Conservation (phyloP, 2,888 invertebrate genomes). For the Neocrepidodera transversa region DNA sequence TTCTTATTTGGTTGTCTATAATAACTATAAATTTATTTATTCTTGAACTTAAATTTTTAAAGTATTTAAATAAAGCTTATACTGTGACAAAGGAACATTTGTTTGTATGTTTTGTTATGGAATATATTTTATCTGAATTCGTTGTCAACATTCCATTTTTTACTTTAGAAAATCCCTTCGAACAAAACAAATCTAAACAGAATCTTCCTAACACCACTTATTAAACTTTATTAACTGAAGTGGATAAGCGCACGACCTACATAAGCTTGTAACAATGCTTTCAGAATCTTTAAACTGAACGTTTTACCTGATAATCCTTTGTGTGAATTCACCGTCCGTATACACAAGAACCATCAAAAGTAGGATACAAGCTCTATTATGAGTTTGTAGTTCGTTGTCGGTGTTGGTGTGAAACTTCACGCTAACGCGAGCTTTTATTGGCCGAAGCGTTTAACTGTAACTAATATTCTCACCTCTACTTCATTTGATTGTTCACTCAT, state of each 20-base stretch:
- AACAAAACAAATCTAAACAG: constrained; percentile 14
- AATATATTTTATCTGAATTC: no score
- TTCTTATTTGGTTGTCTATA: no score
- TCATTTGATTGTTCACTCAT: constrained; percentile 25
- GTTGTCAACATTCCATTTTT: constrained; percentile 7
- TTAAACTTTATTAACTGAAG: constrained; percentile 41
- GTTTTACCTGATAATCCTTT: constrained; percentile 42
- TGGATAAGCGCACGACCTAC: constrained; percentile 41
- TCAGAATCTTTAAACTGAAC: constrained; percentile 35
- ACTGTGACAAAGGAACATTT: no score
- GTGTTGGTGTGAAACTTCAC: constrained; percentile 43
- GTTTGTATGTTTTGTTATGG: no score
- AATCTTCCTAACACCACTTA: constrained; percentile 18
- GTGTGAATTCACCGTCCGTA: constrained; percentile 41
- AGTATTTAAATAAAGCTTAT: no score
- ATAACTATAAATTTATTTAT: no score
- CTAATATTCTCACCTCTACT: constrained; percentile 45
- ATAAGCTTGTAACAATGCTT: constrained; percentile 42
- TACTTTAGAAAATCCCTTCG: not conserved
- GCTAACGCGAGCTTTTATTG: constrained; percentile 30
- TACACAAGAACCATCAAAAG: constrained; percentile 38
- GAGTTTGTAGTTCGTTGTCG: constrained; percentile 31
- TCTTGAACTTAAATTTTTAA: no score
- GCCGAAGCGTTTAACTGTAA: constrained; percentile 42
- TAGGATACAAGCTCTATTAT: constrained; percentile 26